These are phyloP conservation scores for Coendou prehensilis DNA, from an alignment of 2,797 vertebrate species.

Conservation along the genomic window DNA sequence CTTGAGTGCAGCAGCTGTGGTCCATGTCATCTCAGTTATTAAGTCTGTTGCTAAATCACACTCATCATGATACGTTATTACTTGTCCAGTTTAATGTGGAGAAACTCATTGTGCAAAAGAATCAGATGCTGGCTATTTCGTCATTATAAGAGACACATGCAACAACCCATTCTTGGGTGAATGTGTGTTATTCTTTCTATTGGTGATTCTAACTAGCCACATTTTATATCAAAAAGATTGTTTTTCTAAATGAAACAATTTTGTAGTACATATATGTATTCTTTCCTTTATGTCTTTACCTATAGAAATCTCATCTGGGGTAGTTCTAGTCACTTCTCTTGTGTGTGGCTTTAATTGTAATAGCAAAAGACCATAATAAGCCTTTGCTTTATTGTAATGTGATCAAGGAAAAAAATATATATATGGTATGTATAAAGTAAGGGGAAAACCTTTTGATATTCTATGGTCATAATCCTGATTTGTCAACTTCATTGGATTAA, in stretches of 20 bases:
- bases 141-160: slow-evolving; percentile 34
- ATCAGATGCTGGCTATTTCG: neutral
- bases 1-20: neutral
- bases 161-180: neutral
- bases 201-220: neutral
- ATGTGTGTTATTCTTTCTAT: neutral
- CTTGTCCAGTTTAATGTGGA: slow-evolving; percentile 22
- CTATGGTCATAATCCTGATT: neutral
- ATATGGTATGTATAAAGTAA: neutral
- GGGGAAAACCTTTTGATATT: neutral
- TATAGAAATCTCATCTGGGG: neutral
- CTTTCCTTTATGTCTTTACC: neutral
- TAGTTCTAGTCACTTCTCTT: neutral
- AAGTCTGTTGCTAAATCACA: slow-evolving; percentile 38
- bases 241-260: neutral
- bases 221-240: neutral
- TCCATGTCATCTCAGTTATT: neutral
- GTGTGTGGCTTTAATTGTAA: neutral
- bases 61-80: slow-evolving; percentile 9
- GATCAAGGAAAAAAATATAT: neutral
- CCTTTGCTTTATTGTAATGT: neutral
- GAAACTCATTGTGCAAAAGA: neutral
- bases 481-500: neutral
- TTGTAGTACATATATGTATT: neutral
- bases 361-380: neutral